Percentiles rank a stretch among this genome's conserved stretches.
Conservation (phyloP, 2,113 vertebrate genomes). For the Lipophrys pholis region DNA sequence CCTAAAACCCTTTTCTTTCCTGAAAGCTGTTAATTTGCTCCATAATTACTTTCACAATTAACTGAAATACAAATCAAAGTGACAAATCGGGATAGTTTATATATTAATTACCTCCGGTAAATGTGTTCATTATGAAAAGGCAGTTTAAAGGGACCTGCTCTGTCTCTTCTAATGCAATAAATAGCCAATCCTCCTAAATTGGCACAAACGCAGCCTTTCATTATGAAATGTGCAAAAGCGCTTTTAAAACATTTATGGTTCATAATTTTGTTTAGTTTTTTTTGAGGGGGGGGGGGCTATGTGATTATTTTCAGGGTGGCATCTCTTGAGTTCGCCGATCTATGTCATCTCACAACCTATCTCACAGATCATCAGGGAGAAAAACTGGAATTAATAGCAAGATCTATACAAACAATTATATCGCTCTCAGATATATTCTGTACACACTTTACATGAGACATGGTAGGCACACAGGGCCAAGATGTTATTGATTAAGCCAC, state of each 20-base stretch:
- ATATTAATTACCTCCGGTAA: constrained; percentile 95
- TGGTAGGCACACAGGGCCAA: background rate
- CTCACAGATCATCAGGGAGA: background rate
- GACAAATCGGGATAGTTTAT: constrained; percentile 98
- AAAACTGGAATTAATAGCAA: constrained; percentile 6
- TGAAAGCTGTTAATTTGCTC: constrained; percentile 97
- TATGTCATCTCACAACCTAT: constrained; percentile 24
- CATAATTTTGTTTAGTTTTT: constrained; percentile 51
- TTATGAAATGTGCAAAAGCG: constrained; percentile 53
- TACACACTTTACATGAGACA: constrained; percentile 77
- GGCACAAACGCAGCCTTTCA: constrained; percentile 51
- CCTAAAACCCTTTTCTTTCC: constrained; percentile 91
- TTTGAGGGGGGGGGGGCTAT: background rate
- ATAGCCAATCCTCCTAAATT: constrained; percentile 73
- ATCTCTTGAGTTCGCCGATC: constrained; percentile 7
- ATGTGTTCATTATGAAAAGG: constrained; percentile 98
- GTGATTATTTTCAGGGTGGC: constrained; percentile 35
- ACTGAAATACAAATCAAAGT: constrained; percentile 99
- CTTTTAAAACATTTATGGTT: constrained; percentile 69
- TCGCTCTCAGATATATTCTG: constrained; percentile 36
- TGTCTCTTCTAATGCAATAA: constrained; percentile 94
- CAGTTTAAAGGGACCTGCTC: constrained; percentile 88
- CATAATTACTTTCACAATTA: constrained; percentile 99
- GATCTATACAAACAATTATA: constrained; percentile 22
- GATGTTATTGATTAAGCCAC: constrained; percentile 39